Evolutionary conservation across 1,140 invertebrate genomes (phyloP).

Genomic region (Leguminivora glycinivorella): DNA sequence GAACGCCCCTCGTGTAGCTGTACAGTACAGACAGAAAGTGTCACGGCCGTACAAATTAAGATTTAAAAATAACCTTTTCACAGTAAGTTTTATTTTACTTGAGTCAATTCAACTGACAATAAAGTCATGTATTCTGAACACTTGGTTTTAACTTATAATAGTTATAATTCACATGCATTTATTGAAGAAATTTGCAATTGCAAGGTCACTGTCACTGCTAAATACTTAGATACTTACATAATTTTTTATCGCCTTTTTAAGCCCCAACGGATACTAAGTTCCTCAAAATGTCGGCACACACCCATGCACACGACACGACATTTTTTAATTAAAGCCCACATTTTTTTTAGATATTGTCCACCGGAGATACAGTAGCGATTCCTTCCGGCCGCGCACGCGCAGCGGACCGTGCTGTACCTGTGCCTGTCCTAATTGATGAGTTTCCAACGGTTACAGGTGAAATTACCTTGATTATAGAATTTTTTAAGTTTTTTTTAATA

Average conservation of each 20-base stretch:
- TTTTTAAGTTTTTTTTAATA: slow-evolving; percentile 29
- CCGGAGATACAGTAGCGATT: slow-evolving; percentile 55
- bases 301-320: slow-evolving; percentile 32
- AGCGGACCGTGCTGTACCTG: slow-evolving; percentile 51
- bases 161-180: too few species aligned
- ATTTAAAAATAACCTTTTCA: too few species aligned
- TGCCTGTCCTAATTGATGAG: slow-evolving; percentile 33
- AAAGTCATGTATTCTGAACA: too few species aligned
- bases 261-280: neutral
- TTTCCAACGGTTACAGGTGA: neutral
- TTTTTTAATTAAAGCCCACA: slow-evolving; percentile 46
- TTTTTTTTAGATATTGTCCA: slow-evolving; percentile 47
- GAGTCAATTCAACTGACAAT: too few species aligned
- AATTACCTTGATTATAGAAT: neutral
- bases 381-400: slow-evolving; percentile 64
- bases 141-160: too few species aligned
- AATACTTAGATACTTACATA: neutral
- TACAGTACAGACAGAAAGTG: too few species aligned
- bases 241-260: neutral
- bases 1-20: too few species aligned
- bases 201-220: too few species aligned
- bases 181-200: too few species aligned
- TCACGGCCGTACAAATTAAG: too few species aligned
- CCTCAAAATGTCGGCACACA: neutral
- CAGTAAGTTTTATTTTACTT: too few species aligned